Evolutionary conservation across 2,888 invertebrate species (phyloP).

Genomic region (Eupithecia abbreviata): DNA sequence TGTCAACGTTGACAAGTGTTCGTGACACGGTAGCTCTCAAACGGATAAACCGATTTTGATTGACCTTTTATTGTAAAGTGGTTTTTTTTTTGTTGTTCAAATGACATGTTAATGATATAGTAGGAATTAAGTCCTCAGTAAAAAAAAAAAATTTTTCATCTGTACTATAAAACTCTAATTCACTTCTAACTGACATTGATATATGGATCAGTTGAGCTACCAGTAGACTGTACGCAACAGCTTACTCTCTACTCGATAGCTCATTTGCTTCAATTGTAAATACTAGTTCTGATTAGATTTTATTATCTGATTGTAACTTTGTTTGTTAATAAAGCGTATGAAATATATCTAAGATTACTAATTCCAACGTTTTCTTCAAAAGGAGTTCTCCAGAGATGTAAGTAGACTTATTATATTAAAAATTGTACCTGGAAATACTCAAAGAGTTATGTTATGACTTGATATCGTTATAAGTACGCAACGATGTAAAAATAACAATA

Average conservation of each 20-base stretch:
- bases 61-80: neutral
- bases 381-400: neutral
- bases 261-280: too few species aligned
- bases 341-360: too few species aligned
- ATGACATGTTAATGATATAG: neutral
- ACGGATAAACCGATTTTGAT: neutral
- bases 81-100: too few species aligned
- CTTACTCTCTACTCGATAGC: too few species aligned
- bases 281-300: too few species aligned
- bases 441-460: constrained; percentile 35
- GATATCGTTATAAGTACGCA: constrained; percentile 42
- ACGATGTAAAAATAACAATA: constrained; percentile 51
- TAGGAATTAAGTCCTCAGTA: neutral
- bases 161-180: too few species aligned
- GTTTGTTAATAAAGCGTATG: too few species aligned
- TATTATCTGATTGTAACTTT: too few species aligned
- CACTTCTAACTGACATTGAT: too few species aligned
- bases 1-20: neutral
- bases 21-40: neutral
- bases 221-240: too few species aligned
- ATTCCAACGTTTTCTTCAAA: neutral
- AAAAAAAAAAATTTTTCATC: neutral
- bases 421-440: neutral
- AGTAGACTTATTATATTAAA: neutral
- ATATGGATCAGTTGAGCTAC: too few species aligned